Evolutionary conservation across 2,797 vertebrate genomes (phyloP).

Genomic region (Paedocypris micromegethes): DNA sequence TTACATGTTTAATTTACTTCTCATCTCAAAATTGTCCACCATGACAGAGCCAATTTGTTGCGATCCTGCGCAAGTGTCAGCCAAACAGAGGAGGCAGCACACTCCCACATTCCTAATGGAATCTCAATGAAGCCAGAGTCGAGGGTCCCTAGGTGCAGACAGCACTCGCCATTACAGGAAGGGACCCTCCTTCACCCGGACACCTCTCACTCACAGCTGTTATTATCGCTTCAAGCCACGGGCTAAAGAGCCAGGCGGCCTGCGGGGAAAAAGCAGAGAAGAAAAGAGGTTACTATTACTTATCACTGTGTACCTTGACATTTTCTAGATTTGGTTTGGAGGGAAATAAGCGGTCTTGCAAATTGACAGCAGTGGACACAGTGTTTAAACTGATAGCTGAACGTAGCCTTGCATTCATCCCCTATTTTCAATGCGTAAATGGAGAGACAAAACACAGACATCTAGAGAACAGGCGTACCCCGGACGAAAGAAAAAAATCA

Average conservation of each 20-base stretch:
- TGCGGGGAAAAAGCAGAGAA: slow-evolving; percentile 32
- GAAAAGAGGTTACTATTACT: slow-evolving; percentile 59
- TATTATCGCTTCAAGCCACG: slow-evolving; percentile 65
- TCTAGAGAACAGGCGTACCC: slow-evolving; percentile 52
- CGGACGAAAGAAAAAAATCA: slow-evolving; percentile 52
- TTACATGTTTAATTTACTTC: slow-evolving; percentile 75
- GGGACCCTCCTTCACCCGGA: slow-evolving; percentile 53
- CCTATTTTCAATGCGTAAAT: slow-evolving; percentile 58
- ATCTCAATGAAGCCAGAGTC: slow-evolving; percentile 67
- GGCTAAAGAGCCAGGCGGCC: slow-evolving; percentile 46
- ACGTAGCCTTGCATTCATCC: slow-evolving; percentile 53
- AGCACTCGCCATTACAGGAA: slow-evolving; percentile 60
- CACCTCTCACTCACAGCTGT: slow-evolving; percentile 60
- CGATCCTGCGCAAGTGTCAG: slow-evolving; percentile 66
- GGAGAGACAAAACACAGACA: slow-evolving; percentile 53
- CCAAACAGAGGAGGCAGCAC: slow-evolving; percentile 49
- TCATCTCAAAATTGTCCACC: slow-evolving; percentile 64
- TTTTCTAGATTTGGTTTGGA: slow-evolving; percentile 58
- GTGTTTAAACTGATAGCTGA: slow-evolving; percentile 70
- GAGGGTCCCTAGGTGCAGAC: slow-evolving; percentile 56
- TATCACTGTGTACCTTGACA: slow-evolving; percentile 62
- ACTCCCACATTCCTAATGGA: slow-evolving; percentile 60
- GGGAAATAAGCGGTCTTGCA: slow-evolving; percentile 61
- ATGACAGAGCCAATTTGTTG: slow-evolving; percentile 71
- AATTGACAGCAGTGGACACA: slow-evolving; percentile 64